Conservation (phyloP, 2,113 vertebrate species). For the Stomatorhinus ivindoensis region DNA sequence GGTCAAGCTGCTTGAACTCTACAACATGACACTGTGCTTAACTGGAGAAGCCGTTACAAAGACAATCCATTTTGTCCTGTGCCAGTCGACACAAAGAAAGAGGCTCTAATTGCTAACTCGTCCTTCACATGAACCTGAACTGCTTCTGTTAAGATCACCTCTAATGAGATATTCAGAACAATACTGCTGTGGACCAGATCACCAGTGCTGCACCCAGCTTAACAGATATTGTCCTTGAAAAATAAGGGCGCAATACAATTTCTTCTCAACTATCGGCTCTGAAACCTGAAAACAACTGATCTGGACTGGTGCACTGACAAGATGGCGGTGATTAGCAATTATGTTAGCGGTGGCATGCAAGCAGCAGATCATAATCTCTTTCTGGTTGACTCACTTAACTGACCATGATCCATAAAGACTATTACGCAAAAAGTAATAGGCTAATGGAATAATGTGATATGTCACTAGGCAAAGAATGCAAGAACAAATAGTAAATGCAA, state of each 20-base stretch:
- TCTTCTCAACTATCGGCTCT: slow-evolving; percentile 25
- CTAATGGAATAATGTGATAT: slow-evolving; percentile 54
- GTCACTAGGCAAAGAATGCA: slow-evolving; percentile 54
- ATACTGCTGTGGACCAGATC: slow-evolving; percentile 21
- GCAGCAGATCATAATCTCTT: slow-evolving; percentile 61
- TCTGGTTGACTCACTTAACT: slow-evolving; percentile 60
- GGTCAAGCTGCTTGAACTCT: neutral
- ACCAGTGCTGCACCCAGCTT: slow-evolving; percentile 27
- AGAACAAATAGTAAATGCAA: slow-evolving; percentile 55
- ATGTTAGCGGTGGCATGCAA: slow-evolving; percentile 49
- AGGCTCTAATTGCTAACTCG: slow-evolving; percentile 31
- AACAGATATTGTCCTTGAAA: slow-evolving; percentile 33
- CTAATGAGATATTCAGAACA: slow-evolving; percentile 35
- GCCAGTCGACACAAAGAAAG: slow-evolving; percentile 27
- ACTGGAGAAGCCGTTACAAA: slow-evolving; percentile 34
- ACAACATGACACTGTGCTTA: slow-evolving; percentile 20
- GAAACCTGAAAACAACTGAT: slow-evolving; percentile 36
- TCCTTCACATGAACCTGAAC: slow-evolving; percentile 36
- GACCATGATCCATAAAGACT: slow-evolving; percentile 53
- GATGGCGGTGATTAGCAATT: slow-evolving; percentile 45
- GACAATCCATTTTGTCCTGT: slow-evolving; percentile 36
- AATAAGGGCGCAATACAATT: slow-evolving; percentile 26
- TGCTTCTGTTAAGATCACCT: slow-evolving; percentile 30
- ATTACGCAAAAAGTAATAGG: slow-evolving; percentile 54
- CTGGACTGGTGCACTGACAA: slow-evolving; percentile 44